phyloP scores from a whole-genome alignment of 2,113 vertebrate genomes.

The Dermatemys mawii region DNA sequence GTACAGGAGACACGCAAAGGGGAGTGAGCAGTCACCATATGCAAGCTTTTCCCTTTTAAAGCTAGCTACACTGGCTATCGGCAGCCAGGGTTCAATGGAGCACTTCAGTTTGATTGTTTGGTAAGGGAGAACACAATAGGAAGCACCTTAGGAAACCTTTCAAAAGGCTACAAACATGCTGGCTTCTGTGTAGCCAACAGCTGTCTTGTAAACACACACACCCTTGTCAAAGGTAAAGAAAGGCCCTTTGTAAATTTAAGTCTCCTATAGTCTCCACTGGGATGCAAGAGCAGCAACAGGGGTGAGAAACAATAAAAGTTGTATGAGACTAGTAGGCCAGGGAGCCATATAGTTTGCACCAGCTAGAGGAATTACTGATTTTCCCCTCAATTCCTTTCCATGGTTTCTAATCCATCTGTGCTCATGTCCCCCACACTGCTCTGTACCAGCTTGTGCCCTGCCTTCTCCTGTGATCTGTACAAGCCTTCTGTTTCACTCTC shows the following conservation, averaged over 20 bases:
- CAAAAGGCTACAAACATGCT: background rate
- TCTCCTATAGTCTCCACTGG: background rate
- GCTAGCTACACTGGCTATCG: background rate
- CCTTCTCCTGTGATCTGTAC: background rate
- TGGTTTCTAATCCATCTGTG: background rate
- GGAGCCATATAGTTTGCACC: background rate
- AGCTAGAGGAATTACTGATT: background rate
- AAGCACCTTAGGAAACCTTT: background rate
- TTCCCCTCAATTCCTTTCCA: background rate
- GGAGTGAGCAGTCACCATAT: background rate
- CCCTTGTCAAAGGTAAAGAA: background rate
- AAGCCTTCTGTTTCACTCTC: background rate
- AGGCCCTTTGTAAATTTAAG: background rate
- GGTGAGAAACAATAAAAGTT: background rate
- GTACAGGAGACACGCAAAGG: background rate
- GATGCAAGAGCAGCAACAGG: background rate
- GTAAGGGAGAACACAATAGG: background rate
- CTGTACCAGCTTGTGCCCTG: background rate
- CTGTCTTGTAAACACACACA: background rate
- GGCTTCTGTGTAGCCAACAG: background rate
- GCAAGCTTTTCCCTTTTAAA: background rate
- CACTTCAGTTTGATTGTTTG: background rate
- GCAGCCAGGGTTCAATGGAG: background rate
- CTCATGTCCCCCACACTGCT: background rate
- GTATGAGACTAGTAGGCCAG: accelerated